Percentiles rank a stretch among this genome's conserved stretches.
Evolutionary conservation across 2,888 invertebrate species (phyloP).

Genomic region (Agriopis aurantiaria): DNA sequence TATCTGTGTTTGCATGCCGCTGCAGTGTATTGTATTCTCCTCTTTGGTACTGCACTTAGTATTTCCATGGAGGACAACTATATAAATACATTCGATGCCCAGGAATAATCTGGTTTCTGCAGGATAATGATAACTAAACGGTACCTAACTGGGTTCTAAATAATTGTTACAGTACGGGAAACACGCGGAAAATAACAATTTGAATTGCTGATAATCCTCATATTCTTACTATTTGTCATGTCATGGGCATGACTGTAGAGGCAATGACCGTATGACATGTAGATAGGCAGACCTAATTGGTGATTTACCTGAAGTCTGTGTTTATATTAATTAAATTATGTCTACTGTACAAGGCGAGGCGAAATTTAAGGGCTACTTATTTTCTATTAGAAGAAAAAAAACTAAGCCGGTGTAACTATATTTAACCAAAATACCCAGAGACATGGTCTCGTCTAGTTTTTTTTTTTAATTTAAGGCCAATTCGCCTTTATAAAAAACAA

Average conservation of each 20-base stretch:
- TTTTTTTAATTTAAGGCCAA: too few relatives aligned
- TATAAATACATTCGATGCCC: not conserved
- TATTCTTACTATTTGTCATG: constrained; percentile 7
- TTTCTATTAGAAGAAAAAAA: too few relatives aligned
- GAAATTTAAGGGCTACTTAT: too few relatives aligned
- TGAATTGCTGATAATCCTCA: not conserved
- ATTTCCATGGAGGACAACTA: not conserved
- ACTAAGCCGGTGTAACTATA: too few relatives aligned
- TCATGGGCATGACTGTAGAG: constrained; percentile 6
- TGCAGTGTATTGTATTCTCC: too few relatives aligned
- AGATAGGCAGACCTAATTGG: not conserved
- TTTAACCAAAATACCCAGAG: too few relatives aligned
- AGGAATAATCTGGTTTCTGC: not conserved
- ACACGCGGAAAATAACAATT: constrained; percentile 13
- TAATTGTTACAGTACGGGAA: constrained; percentile 5
- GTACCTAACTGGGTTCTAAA: not conserved
- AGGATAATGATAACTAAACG: constrained; percentile 9
- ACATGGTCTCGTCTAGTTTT: too few relatives aligned
- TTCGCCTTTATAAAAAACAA: too few relatives aligned
- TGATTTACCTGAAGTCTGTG: constrained; percentile 1
- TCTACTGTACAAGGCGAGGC: too few relatives aligned
- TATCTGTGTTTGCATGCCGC: too few relatives aligned
- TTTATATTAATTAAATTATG: not conserved
- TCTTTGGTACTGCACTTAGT: too few relatives aligned
- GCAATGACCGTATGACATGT: constrained; percentile 1